These are phyloP conservation scores for Hirtodrosophila duncani DNA, from an alignment of 2,888 invertebrate genomes.

Conservation along the genomic window DNA sequence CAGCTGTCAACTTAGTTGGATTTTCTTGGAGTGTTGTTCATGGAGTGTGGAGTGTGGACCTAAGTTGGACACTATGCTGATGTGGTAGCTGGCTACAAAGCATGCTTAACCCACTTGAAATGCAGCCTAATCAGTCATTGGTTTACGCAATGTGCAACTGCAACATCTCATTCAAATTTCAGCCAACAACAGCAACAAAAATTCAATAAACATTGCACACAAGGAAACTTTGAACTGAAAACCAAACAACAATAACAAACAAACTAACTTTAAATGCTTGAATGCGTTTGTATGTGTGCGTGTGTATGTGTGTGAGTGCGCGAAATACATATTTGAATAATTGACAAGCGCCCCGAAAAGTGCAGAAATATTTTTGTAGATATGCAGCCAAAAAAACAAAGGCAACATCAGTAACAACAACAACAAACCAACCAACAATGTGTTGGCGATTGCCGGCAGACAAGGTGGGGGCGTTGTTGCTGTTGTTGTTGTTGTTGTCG, in stretches of 20 bases:
- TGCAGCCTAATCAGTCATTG: no score
- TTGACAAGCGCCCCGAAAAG: constrained; percentile 45
- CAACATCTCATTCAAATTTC: constrained; percentile 31
- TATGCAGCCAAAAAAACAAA: constrained; percentile 4
- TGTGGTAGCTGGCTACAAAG: no score
- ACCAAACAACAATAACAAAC: constrained; percentile 12
- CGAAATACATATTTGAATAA: constrained; percentile 43
- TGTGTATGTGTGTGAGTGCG: constrained; percentile 2
- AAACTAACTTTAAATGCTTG: constrained; percentile 21
- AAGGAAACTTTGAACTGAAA: constrained; percentile 44
- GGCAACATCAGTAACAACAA: constrained; percentile 11
- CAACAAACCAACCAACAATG: constrained; percentile 6
- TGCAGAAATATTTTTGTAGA: constrained; percentile 33
- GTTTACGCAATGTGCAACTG: background rate
- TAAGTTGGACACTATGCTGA: no score
- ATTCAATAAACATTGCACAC: constrained; percentile 10
- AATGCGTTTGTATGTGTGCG: constrained; percentile 5
- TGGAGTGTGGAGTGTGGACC: no score
- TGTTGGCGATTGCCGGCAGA: constrained; percentile 4
- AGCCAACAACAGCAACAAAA: constrained; percentile 5
- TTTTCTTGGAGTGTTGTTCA: no score
- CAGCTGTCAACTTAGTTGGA: no score
- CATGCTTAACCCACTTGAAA: no score
- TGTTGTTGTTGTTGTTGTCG: no score
- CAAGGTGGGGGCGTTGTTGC: constrained; percentile 11